Percentiles rank a stretch among this genome's conserved stretches.
Evolutionary conservation across 2,797 vertebrate species (phyloP).

Genomic region (Sebastes melanostomus): DNA sequence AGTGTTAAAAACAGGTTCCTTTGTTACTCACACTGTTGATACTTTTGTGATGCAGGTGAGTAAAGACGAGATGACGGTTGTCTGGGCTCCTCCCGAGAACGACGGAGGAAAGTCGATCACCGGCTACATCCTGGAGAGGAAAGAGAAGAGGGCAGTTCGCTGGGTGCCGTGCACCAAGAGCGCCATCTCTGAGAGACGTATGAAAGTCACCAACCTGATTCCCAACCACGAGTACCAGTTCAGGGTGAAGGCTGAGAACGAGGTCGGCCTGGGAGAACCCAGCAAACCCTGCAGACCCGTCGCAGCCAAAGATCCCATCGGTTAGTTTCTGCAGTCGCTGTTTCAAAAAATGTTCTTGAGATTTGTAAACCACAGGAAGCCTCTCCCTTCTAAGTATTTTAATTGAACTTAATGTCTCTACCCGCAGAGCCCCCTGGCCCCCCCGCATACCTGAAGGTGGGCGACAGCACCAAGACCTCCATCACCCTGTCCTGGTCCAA

Average conservation of each 20-base stretch:
- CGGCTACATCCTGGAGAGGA: conserved; percentile 97
- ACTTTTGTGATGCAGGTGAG: conserved; percentile 66
- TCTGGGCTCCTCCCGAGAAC: conserved; percentile 97
- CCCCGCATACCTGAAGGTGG: conserved; percentile 91
- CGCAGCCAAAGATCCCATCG: conserved; percentile 96
- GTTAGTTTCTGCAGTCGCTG: conserved; percentile 73
- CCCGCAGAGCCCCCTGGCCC: conserved; percentile 95
- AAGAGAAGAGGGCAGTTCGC: conserved; percentile 91
- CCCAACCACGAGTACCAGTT: conserved; percentile 98
- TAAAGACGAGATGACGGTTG: conserved; percentile 98
- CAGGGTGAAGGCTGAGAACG: conserved; percentile 98
- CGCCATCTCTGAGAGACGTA: conserved; percentile 92
- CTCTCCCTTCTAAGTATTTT: background rate
- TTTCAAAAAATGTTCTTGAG: background rate
- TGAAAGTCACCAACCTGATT: conserved; percentile 95
- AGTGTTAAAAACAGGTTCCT: background rate
- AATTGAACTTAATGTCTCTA: background rate
- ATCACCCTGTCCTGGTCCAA: conserved; percentile 94
- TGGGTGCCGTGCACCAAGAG: conserved; percentile 98
- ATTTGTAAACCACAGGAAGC: background rate
- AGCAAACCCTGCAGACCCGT: conserved; percentile 96
- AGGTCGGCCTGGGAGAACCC: conserved; percentile 96
- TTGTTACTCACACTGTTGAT: background rate
- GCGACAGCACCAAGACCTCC: conserved; percentile 93
- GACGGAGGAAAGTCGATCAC: conserved; percentile 99